Evolutionary conservation across 2,113 vertebrate genomes (phyloP), one percentile per base, ranked within the genome.

Genomic region (Hemichromis elongatus): DNA sequence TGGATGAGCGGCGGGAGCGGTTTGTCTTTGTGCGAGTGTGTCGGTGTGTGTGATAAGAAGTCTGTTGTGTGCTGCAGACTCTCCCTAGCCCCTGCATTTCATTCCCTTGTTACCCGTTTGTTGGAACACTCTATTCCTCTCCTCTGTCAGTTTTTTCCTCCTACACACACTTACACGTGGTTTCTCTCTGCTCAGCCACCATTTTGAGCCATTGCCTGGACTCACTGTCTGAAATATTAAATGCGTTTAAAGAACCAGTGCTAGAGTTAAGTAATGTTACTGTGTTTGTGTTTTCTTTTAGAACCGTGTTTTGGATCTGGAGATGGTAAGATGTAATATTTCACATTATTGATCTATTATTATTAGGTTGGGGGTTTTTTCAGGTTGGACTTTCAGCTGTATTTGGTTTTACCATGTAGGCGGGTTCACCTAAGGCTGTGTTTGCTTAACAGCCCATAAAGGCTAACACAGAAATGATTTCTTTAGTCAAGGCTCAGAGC

Each of bases 231-330:
- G 54, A 11, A 11, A 80, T 9, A 73, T 75, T 30, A 13, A 6
- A 8, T 77, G 47, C 19, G 3, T 35, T 14, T 77, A 77, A n/a
- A 3, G 24, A 75, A 21, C 68, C 3, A 5, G 1, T 7, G 42
- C 24, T 18, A 3, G 18, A 50, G 16, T 19, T 8, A 53, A 77
- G 12, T 85, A 26, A 87, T 54, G 45, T 26, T 26, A 5, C 24
- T 84, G 24, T 57, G 35, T 87, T 33, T 92, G 14, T 95, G 13
- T 93, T 21, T 93, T 24, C 88, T 89, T 24, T 6, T 86, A 96
- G 95, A 95, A 95, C 56, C 91, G 92, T 28, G 87, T 96, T 3
- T 68, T 95, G 92, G 95, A 96, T 87, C 88, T 96, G 52, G 95
- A 96, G 86, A 88, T 80, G 94, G 96, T 96, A 90, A 94, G 95